Conservation (phyloP, 2,797 vertebrate species). For the Trachurus trachurus region DNA sequence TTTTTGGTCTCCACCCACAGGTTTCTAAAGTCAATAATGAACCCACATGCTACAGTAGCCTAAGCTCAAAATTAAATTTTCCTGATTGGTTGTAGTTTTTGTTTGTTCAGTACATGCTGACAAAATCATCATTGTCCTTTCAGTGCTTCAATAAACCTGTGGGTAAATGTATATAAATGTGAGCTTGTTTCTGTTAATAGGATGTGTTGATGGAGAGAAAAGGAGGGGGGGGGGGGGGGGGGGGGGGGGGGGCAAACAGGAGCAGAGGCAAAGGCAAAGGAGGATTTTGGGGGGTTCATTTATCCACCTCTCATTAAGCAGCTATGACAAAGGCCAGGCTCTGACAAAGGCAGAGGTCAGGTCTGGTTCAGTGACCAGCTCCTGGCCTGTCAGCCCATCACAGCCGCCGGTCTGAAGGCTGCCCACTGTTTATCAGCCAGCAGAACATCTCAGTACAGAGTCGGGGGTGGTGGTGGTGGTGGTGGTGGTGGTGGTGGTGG, state of each 20-base stretch:
- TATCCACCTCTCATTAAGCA: conserved; percentile 86
- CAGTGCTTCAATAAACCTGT: conserved; percentile 11
- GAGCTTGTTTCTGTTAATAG: conserved; percentile 44
- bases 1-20: conserved; percentile 1
- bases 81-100: neutral
- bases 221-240: conserved; percentile 18
- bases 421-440: conserved; percentile 77
- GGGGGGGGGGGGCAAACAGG: conserved; percentile 58
- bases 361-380: conserved; percentile 84
- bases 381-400: conserved; percentile 82
- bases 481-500: no score
- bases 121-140: neutral
- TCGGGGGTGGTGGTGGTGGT: neutral
- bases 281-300: conserved; percentile 68
- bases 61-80: neutral
- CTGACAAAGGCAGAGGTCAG: conserved; percentile 85
- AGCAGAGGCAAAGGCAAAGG: conserved; percentile 61
- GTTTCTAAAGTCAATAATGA: neutral
- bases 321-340: conserved; percentile 83
- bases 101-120: conserved; percentile 1
- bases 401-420: conserved; percentile 78
- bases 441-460: conserved; percentile 66
- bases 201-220: conserved; percentile 57
- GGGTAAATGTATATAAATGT: conserved; percentile 17
- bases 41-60: neutral